phyloP scores from a whole-genome alignment of 2,797 vertebrate species.

The Epinephelus awoara region DNA sequence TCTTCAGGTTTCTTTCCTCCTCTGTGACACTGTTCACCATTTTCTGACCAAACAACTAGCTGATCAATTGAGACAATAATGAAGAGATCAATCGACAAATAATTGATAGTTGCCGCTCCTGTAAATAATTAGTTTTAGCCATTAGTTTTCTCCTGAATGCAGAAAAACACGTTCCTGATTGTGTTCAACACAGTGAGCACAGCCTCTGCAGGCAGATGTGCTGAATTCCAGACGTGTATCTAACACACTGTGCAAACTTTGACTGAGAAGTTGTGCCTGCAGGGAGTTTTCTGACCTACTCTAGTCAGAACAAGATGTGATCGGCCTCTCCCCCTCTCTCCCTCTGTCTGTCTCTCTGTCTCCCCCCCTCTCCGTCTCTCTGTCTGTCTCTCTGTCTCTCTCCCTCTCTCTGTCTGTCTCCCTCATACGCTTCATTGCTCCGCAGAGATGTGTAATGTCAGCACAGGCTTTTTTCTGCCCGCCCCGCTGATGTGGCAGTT shows the following conservation, averaged over 20 bases:
- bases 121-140: background rate
- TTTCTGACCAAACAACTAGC: too few species aligned
- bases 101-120: too few species aligned
- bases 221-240: background rate
- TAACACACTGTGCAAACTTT: constrained; percentile 18
- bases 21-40: too few species aligned
- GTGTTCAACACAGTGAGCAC: background rate
- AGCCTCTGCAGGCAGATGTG: constrained; percentile 1
- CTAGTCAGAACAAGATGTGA: constrained; percentile 24
- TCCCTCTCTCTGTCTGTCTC: background rate
- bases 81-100: too few species aligned
- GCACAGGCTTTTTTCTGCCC: constrained; percentile 70
- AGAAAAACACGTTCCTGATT: background rate
- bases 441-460: constrained; percentile 80
- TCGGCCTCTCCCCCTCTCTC: background rate
- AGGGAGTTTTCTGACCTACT: constrained; percentile 33
- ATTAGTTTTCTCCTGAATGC: background rate
- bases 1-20: too few species aligned
- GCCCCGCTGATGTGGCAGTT: constrained; percentile 84
- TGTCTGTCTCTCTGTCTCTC: constrained; percentile 13
- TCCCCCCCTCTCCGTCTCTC: background rate
- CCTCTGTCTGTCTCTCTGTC: constrained; percentile 8
- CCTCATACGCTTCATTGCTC: constrained; percentile 67
- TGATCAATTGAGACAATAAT: too few species aligned
- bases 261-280: constrained; percentile 9